Evolutionary conservation across 2,888 invertebrate species (phyloP), one percentile per base, ranked within the genome.

Genomic region (Hirtodrosophila trivittata): DNA sequence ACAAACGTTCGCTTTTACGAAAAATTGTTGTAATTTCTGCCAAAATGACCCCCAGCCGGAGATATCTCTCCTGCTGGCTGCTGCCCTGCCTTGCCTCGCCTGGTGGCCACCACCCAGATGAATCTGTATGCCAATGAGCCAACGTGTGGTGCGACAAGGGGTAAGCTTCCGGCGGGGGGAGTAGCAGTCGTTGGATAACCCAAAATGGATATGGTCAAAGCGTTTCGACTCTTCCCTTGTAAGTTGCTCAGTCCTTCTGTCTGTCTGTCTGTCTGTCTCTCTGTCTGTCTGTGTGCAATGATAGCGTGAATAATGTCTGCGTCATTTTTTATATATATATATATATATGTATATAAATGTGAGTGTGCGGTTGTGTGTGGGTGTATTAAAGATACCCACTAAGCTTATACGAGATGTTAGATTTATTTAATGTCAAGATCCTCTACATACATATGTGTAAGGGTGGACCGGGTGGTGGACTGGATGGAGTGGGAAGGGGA

Each of bases 251-350:
- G 33, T 37, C 37, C 43, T n/a, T 33, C n/a, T 21, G 43, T 52
- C 33, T 13, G 33, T 37, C 37, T 49, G 26, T 21, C 12, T 30
- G 37, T 25, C 13, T 28, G 16, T 21, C 25, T 41, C 16, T 49
- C 47, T 60, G 52, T 32, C 18, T 30, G 37, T 47, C 41, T 60
- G 62, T 62, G 66, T 57, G 73, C 85, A 77, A 81, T 83, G 84
- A 84, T 86, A 82, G 82, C 86, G 85, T 85, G 85, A 86, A 85
- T 85, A 85, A 85, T 85, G 87, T 86, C 71, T 76, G 75, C 70
- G 77, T 85, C 75, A 85, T 87, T 87, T 85, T 86, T 86, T 74
- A 74, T 68, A 66, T 43, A 52, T 46, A 55, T 41, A 38, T 37
- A 12, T 42, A 32, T 35, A 21, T 58, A 50, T 50, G 47, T 38